Evolutionary conservation across 2,888 invertebrate genomes (phyloP), one percentile per base, ranked within the genome.

Genomic region (Chymomyza procnemis): DNA sequence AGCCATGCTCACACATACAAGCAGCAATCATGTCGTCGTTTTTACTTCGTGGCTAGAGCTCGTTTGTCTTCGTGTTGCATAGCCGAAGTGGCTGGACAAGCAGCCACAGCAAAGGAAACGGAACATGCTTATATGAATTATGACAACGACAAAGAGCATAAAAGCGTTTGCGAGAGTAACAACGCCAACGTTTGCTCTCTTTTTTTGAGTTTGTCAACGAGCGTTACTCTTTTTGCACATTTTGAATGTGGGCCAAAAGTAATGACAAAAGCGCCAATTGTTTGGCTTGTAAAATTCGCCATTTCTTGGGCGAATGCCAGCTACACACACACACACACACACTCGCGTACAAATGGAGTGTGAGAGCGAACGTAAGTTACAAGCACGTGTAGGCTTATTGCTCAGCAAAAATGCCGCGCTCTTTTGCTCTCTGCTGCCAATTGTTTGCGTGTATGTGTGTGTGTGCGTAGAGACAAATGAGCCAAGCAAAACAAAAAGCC

Each of bases 401-500:
- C 9, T 26, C 21, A 22, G 30, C 26, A 30, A n/a, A 26, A n/a
- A n/a, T 60, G 61, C 52, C 54, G 69, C 54, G 69, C 61, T 79
- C 70, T 68, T 70, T 66, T 59, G 63, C 66, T 64, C 47, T 78
- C 34, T 58, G 14, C 18, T 41, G 34, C 34, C 52, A 61, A 50
- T 61, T 56, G 41, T 50, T 57, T 62, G 64, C 18, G 52, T 67
- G 68, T 64, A 73, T 68, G 71, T 66, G 61, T 59, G 70, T 67
- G 69, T 71, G 66, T 66, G 67, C 66, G 64, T 71, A 68, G 78
- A 80, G 76, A 75, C 85, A 84, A 84, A 84, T 77, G 84, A 79
- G 73, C 77, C 72, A 84, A 84, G 85, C 84, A 86, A 84, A 84
- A 84, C 86, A 86, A 84, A 84, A 84, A 84, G 79, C 68, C 75